phyloP scores from a whole-genome alignment of 2,797 vertebrate genomes.

The Tarsius wallacei region DNA sequence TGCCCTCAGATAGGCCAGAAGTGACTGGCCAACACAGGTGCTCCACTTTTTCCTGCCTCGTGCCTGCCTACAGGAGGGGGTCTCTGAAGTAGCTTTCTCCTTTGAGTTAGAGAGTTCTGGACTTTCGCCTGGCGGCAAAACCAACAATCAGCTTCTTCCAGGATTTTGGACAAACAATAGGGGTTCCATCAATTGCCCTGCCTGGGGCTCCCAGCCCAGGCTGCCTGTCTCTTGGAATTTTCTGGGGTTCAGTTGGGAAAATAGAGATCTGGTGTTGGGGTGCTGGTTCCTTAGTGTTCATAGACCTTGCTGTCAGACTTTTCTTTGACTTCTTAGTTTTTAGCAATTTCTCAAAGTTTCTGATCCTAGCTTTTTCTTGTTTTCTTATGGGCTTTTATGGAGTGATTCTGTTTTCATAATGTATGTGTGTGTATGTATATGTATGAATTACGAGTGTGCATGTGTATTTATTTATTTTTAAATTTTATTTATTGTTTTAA shows the following conservation, averaged over 20 bases:
- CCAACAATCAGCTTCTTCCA: neutral
- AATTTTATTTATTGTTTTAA: too few species aligned
- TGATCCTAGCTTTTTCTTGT: neutral
- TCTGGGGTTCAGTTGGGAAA: neutral
- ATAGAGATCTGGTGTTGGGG: neutral
- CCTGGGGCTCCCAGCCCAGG: neutral
- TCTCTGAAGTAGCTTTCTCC: neutral
- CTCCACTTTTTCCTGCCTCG: neutral
- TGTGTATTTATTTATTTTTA: too few species aligned
- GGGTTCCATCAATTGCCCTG: too few species aligned
- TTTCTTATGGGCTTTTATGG: neutral
- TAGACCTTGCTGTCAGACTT: neutral
- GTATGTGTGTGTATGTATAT: too few species aligned
- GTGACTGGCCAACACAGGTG: neutral
- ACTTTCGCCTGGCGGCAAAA: neutral
- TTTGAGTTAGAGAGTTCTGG: neutral
- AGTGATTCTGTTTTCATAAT: too few species aligned
- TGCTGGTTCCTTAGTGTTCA: neutral
- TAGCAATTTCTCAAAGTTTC: neutral
- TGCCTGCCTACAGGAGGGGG: neutral
- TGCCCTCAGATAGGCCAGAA: neutral
- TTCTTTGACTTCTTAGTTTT: neutral
- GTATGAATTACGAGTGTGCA: too few species aligned
- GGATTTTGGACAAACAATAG: neutral
- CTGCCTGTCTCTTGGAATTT: neutral